These are phyloP conservation scores for Gasteruption jaculator DNA, from an alignment of 2,888 invertebrate species.

Conservation along the genomic window DNA sequence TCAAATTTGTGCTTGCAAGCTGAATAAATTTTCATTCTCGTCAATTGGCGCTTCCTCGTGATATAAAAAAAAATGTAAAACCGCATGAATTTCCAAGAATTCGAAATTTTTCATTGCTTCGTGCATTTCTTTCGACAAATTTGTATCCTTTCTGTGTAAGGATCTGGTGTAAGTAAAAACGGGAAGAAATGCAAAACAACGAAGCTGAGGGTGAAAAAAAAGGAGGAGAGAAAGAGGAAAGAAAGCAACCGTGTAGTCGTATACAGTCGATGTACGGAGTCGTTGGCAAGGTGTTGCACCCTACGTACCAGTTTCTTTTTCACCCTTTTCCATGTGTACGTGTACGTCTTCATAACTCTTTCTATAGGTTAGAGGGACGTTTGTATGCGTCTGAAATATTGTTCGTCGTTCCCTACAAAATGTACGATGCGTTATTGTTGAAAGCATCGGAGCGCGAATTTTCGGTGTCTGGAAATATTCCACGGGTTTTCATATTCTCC, in stretches of 20 bases:
- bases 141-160: too few species aligned
- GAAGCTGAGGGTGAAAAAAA: constrained; percentile 9
- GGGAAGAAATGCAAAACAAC: constrained; percentile 9
- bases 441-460: constrained; percentile 48
- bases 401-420: constrained; percentile 46
- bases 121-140: too few species aligned
- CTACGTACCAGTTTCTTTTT: too few species aligned
- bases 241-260: constrained; percentile 15
- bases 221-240: constrained; percentile 1
- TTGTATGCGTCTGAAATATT: constrained; percentile 41
- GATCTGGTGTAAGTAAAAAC: too few species aligned
- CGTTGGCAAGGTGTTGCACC: constrained; percentile 5
- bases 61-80: too few species aligned
- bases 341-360: neutral
- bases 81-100: too few species aligned
- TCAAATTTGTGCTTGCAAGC: too few species aligned
- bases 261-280: constrained; percentile 8
- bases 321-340: too few species aligned
- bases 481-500: too few species aligned
- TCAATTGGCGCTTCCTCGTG: too few species aligned
- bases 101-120: too few species aligned
- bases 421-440: constrained; percentile 49
- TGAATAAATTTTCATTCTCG: too few species aligned
- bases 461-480: constrained; percentile 44
- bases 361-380: neutral